Percentiles rank a stretch among this genome's conserved stretches.
Evolutionary conservation across 1,140 invertebrate species (phyloP).

Genomic region (Drosophila cardini): DNA sequence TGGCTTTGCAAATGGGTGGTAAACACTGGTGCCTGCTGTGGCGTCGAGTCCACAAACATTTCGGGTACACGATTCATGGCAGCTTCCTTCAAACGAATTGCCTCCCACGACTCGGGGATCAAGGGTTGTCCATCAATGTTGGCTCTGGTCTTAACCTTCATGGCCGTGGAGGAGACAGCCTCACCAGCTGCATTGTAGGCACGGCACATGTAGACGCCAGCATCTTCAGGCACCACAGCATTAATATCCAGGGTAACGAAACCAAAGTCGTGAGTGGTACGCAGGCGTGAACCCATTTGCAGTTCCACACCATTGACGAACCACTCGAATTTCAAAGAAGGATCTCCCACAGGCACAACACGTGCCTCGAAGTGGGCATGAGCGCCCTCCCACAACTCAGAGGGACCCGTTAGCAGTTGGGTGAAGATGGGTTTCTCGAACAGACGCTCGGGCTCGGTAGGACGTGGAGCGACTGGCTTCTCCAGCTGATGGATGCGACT

Average conservation of each 20-base stretch:
- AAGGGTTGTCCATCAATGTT: slow-evolving; percentile 92
- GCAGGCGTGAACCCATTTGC: slow-evolving; percentile 95
- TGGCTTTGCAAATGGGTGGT: slow-evolving; percentile 95
- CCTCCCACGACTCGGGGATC: slow-evolving; percentile 94
- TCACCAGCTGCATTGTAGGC: slow-evolving; percentile 96
- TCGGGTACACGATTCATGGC: slow-evolving; percentile 94
- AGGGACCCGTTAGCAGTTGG: slow-evolving; percentile 93
- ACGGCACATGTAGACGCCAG: slow-evolving; percentile 96
- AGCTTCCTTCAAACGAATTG: slow-evolving; percentile 94
- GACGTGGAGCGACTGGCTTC: slow-evolving; percentile 88
- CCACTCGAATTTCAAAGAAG: slow-evolving; percentile 96
- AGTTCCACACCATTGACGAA: slow-evolving; percentile 96
- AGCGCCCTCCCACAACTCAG: slow-evolving; percentile 96
- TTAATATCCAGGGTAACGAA: slow-evolving; percentile 96
- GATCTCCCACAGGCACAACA: slow-evolving; percentile 97
- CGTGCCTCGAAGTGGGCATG: slow-evolving; percentile 98
- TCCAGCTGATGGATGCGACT: slow-evolving; percentile 97
- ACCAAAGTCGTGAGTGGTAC: slow-evolving; percentile 96
- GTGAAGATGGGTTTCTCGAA: slow-evolving; percentile 98
- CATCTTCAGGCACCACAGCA: slow-evolving; percentile 94
- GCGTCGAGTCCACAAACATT: slow-evolving; percentile 92
- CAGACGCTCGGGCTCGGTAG: slow-evolving; percentile 90
- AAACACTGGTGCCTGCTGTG: slow-evolving; percentile 94
- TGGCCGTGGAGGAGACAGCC: slow-evolving; percentile 94
- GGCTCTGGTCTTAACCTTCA: slow-evolving; percentile 93